phyloP scores from a whole-genome alignment of 2,888 invertebrate species.

The Troilus luridus region DNA sequence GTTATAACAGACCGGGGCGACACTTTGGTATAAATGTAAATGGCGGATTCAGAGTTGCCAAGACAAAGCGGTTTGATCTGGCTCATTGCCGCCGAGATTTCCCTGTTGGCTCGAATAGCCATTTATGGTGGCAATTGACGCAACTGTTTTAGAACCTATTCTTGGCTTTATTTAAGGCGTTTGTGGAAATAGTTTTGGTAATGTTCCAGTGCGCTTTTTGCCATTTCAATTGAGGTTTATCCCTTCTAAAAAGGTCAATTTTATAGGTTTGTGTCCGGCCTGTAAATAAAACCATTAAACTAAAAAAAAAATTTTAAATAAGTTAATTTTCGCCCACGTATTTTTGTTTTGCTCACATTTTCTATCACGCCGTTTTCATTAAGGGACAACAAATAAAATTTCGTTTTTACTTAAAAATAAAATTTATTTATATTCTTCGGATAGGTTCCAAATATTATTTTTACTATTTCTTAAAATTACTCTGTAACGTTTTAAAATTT shows the following conservation, averaged over 20 bases:
- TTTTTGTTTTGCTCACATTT: neutral
- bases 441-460: neutral
- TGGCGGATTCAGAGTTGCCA: neutral
- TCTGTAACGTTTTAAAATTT: too few species aligned
- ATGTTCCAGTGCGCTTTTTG: neutral
- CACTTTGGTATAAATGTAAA: neutral
- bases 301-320: neutral
- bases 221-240: neutral
- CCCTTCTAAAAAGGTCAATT: neutral
- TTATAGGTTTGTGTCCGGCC: neutral
- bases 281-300: neutral
- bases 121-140: slow-evolving; percentile 33
- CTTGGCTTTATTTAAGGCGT: neutral
- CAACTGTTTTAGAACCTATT: slow-evolving; percentile 18
- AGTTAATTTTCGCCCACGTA: neutral
- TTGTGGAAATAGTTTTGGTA: slow-evolving; percentile 3
- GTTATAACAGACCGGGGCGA: neutral
- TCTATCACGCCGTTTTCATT: neutral
- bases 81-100: slow-evolving; percentile 43
- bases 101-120: neutral
- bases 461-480: neutral
- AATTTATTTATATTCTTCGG: neutral
- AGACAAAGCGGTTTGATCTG: slow-evolving; percentile 45
- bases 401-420: neutral
- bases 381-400: neutral